Conservation (phyloP, 2,113 vertebrate species). For the Amazona guildingii region DNA sequence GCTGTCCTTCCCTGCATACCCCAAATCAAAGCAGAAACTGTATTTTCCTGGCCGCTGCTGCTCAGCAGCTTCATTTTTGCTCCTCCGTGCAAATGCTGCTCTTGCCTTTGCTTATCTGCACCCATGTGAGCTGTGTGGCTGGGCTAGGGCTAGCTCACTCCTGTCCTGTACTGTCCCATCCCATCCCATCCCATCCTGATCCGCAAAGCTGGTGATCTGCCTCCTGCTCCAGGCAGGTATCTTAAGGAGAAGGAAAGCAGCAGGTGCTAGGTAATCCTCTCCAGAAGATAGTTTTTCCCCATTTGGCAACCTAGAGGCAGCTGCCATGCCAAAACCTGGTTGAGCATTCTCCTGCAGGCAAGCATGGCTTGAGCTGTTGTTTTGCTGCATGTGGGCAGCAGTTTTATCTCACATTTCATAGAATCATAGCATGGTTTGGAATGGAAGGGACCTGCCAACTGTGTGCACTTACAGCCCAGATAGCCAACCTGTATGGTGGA, state of each 20-base stretch:
- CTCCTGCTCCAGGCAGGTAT: background rate
- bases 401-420: background rate
- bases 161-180: background rate
- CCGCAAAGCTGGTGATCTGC: background rate
- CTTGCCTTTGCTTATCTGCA: rapidly evolving
- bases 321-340: background rate
- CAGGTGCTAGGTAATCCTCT: background rate
- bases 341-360: background rate
- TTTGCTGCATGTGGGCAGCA: background rate
- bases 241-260: background rate
- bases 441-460: background rate
- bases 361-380: background rate
- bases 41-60: background rate
- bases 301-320: background rate
- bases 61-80: background rate
- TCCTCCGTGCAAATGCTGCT: rapidly evolving
- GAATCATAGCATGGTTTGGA: background rate
- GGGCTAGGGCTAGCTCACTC: background rate
- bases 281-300: background rate
- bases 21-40: background rate
- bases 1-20: background rate
- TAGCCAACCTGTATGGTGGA: background rate
- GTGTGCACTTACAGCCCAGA: background rate
- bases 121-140: rapidly evolving
- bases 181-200: rapidly evolving